phyloP scores from a whole-genome alignment of 1,140 invertebrate genomes.

The Heliconius hermathena region DNA sequence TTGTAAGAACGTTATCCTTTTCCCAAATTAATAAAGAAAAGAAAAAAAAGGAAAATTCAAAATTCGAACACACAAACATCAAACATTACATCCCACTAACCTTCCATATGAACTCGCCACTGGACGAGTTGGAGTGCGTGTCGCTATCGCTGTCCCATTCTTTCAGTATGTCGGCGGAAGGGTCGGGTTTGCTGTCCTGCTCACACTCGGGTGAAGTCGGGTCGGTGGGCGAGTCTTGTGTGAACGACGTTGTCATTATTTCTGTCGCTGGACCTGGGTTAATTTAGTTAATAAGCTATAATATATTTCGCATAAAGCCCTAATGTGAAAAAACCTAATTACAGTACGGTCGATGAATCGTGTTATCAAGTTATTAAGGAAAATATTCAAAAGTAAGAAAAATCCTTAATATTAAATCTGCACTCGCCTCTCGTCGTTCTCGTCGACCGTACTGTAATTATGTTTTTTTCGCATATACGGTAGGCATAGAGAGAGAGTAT shows the following conservation, averaged over 20 bases:
- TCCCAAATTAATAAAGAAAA: not conserved
- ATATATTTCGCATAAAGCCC: no score
- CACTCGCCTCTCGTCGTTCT: no score
- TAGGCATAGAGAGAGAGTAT: no score
- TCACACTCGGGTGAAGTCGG: slow-evolving; percentile 64
- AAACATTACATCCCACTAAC: slow-evolving; percentile 70
- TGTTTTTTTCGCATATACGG: not conserved
- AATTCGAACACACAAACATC: slow-evolving; percentile 17
- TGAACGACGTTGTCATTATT: slow-evolving; percentile 76
- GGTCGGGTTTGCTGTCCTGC: slow-evolving; percentile 56
- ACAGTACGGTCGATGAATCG: no score
- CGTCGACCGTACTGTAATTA: not conserved
- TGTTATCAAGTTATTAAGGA: no score
- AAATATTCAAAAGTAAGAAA: no score
- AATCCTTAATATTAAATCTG: no score
- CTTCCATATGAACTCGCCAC: slow-evolving; percentile 90
- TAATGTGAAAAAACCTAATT: no score
- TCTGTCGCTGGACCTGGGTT: slow-evolving; percentile 65
- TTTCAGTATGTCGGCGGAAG: slow-evolving; percentile 67
- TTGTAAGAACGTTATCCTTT: not conserved
- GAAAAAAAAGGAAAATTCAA: not conserved
- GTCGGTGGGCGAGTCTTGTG: slow-evolving; percentile 69
- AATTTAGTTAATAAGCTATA: not conserved
- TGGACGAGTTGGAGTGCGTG: slow-evolving; percentile 83
- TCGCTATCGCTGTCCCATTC: slow-evolving; percentile 84